A percentile compares a stretch with the other conserved stretches of the same genome.
These are phyloP conservation scores for Clarias gariepinus DNA, from an alignment of 2,113 vertebrate species.

Conservation along the genomic window DNA sequence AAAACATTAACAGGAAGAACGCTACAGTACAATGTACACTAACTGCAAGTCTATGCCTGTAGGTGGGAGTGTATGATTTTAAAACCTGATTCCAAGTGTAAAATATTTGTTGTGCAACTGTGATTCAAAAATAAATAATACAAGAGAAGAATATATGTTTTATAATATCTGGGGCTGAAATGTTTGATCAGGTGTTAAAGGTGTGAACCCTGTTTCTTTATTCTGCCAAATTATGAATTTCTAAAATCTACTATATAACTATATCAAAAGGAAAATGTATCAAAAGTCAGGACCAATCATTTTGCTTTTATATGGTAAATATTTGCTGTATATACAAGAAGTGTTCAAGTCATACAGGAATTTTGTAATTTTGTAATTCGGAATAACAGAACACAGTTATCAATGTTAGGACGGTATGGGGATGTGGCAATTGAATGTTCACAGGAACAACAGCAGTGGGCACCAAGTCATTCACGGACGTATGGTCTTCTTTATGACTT, in stretches of 20 bases:
- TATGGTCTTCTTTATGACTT: no score
- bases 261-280: not conserved
- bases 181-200: not conserved
- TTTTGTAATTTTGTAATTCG: no score
- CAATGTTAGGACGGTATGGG: no score
- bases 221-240: not conserved
- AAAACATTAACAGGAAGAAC: not conserved
- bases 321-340: no score
- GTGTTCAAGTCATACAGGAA: no score
- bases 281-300: not conserved
- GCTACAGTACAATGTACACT: not conserved
- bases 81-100: not conserved
- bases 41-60: not conserved
- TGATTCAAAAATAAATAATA: not conserved
- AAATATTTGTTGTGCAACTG: not conserved
- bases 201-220: not conserved
- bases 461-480: no score
- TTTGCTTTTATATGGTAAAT: not conserved
- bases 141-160: not conserved
- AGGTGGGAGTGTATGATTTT: not conserved
- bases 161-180: not conserved
- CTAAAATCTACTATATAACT: not conserved
- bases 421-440: no score
- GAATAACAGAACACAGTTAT: no score
- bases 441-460: no score